phyloP scores from a whole-genome alignment of 2,113 vertebrate genomes.

The Oncorhynchus keta region DNA sequence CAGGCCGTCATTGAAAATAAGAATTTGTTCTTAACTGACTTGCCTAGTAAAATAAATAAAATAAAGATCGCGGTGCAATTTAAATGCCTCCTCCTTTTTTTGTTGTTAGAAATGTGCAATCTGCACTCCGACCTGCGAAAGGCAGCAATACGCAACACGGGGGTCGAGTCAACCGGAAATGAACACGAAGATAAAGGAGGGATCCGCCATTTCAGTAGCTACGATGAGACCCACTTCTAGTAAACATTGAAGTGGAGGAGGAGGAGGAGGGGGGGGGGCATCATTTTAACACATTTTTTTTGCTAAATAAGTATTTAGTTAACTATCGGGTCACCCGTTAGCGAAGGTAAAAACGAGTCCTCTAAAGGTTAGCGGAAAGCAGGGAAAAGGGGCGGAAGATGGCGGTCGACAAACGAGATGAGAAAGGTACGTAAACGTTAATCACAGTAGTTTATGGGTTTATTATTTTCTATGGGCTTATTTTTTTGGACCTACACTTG shows the following conservation, averaged over 20 bases:
- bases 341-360: slow-evolving; percentile 25
- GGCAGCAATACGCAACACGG: no score
- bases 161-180: no score
- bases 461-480: no score
- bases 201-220: neutral
- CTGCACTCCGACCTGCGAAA: no score
- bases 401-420: slow-evolving; percentile 84
- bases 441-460: neutral
- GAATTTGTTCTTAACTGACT: no score
- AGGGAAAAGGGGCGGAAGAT: slow-evolving; percentile 65
- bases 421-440: slow-evolving; percentile 72
- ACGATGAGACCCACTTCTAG: neutral
- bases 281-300: neutral
- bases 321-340: neutral
- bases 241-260: neutral
- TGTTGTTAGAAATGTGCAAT: no score
- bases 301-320: neutral
- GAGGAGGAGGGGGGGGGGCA: neutral
- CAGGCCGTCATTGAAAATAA: no score
- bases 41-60: no score
- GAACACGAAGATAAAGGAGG: neutral
- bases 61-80: no score
- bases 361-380: slow-evolving; percentile 23
- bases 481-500: no score
- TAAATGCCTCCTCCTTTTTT: no score